These are phyloP conservation scores for Anoplolepis gracilipes DNA, from an alignment of 1,140 invertebrate species.

Conservation along the genomic window DNA sequence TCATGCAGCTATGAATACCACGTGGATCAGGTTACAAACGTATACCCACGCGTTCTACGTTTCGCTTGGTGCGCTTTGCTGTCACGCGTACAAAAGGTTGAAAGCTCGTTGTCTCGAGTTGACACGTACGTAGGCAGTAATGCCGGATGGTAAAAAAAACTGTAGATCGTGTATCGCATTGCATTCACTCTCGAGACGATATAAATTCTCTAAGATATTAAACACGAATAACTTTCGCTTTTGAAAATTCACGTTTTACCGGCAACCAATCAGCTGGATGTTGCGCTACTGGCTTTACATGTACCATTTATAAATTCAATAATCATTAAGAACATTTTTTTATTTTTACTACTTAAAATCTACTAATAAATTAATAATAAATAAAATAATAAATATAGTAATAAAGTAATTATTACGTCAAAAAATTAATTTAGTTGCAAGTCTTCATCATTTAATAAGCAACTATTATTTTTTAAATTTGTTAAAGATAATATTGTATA, in stretches of 20 bases:
- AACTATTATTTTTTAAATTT: not conserved
- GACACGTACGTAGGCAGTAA: constrained; percentile 69
- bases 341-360: not conserved
- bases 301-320: not conserved
- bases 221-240: constrained; percentile 38
- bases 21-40: constrained; percentile 59
- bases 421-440: not conserved
- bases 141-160: constrained; percentile 44
- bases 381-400: no score
- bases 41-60: constrained; percentile 55
- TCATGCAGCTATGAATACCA: constrained; percentile 55
- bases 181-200: constrained; percentile 29
- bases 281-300: constrained; percentile 10
- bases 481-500: not conserved
- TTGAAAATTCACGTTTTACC: constrained; percentile 14
- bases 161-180: constrained; percentile 3
- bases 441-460: not conserved
- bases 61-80: constrained; percentile 63
- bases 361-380: no score
- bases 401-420: no score
- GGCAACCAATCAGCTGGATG: not conserved
- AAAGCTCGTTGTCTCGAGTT: constrained; percentile 70
- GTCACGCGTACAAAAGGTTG: constrained; percentile 66
- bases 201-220: constrained; percentile 35
- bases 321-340: not conserved